Evolutionary conservation across 2,888 invertebrate genomes (phyloP), one percentile per base, ranked within the genome.

Genomic region (Ormyrus pomaceus): DNA sequence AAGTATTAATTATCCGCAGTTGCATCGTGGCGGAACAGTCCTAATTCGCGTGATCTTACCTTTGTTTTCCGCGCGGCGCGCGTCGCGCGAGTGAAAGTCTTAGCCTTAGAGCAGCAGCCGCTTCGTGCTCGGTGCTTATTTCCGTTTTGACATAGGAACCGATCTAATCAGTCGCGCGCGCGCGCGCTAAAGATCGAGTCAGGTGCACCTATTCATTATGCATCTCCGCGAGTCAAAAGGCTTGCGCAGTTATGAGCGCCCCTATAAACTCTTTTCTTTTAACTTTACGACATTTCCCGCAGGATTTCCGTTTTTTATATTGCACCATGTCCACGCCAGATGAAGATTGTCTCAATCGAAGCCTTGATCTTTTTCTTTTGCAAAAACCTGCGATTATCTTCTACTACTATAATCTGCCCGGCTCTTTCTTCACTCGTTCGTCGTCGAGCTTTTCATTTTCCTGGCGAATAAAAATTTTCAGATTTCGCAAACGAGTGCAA

Each of bases 1-100:
- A 73, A 75, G 71, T 76, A 71, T 76, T 80, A 79, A 80, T 80
- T 80, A 80, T 76, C 80, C 59, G 61, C 51, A n/a, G 64, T 80
- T 75, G 76, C 71, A 75, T 75, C 65, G 71, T 65, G 66, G 69
- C 65, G 61, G 64, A 76, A 76, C 70, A 61, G 71, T 76, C 59
- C 76, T 80, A 75, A 76, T 75, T 80, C 58, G 58, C 68, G 66
- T 72, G 58, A 58, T 65, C 48, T 55, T 65, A 55, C 48, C 64
- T 68, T 69, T 69, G 79, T 69, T 69, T 69, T 46, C 79, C 79
- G 34, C 34, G 34, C 34, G 34, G 34, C 34, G 34, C 34, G 34
- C 34, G 56, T 68, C 74, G 61, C 55, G 61, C 62, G 8, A 55
- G 70, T 71, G 77, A 79, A 74, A 74, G 69, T 74, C 59, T 62